phyloP scores from a whole-genome alignment of 2,797 vertebrate genomes.

The Emys orbicularis region DNA sequence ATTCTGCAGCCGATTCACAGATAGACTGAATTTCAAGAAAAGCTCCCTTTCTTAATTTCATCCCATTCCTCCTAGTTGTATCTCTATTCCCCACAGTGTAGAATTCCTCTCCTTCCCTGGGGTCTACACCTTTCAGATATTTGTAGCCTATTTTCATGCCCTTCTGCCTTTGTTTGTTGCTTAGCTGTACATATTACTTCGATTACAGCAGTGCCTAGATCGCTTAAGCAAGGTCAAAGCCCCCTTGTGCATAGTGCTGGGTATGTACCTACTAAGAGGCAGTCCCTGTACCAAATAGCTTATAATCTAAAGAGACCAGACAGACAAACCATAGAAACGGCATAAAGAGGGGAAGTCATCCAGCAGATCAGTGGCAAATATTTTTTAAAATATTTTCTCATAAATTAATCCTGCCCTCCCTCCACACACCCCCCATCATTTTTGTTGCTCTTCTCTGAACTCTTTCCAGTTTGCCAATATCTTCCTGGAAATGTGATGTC shows the following conservation, averaged over 20 bases:
- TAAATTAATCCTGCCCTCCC: neutral
- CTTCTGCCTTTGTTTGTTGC: neutral
- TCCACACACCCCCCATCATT: neutral
- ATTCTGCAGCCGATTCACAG: slow-evolving; percentile 5
- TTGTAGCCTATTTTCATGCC: neutral
- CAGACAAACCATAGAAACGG: too few relatives aligned
- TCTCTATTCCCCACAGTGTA: neutral
- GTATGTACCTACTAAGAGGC: neutral
- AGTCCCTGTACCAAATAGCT: neutral
- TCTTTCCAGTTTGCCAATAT: neutral
- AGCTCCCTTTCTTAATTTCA: slow-evolving; percentile 10
- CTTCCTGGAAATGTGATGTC: neutral
- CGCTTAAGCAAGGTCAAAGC: neutral
- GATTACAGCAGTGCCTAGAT: neutral
- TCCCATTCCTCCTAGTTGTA: slow-evolving; percentile 39
- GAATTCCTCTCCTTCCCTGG: slow-evolving; percentile 16
- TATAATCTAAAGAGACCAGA: neutral
- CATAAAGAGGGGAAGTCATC: neutral
- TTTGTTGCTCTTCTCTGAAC: neutral
- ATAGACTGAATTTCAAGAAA: neutral
- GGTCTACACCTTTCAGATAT: neutral
- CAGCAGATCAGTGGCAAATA: neutral
- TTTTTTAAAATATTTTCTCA: neutral
- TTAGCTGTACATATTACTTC: neutral
- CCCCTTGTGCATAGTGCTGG: neutral